Percentiles rank a stretch among this genome's conserved stretches.
Conservation (phyloP, 2,888 invertebrate genomes). For the Andrena marginata region DNA sequence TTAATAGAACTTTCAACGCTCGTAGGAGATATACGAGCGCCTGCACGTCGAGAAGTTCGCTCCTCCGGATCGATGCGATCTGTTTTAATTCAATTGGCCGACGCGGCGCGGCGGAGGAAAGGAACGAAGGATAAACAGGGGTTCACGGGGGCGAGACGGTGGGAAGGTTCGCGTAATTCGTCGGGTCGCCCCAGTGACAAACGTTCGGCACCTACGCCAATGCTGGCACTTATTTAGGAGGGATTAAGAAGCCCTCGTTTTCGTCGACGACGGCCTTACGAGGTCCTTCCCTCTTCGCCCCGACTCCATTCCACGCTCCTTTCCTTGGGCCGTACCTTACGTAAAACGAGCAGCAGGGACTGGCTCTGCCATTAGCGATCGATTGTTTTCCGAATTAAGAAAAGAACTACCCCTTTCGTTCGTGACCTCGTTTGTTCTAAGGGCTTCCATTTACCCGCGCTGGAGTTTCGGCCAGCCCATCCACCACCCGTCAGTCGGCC, state of each 20-base stretch:
- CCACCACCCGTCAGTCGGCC: background rate
- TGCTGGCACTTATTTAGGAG: slow-evolving; percentile 70
- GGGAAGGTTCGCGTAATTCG: slow-evolving; percentile 58
- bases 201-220: slow-evolving; percentile 69
- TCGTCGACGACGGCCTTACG: slow-evolving; percentile 61
- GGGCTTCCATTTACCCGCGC: no score
- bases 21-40: slow-evolving; percentile 58
- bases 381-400: slow-evolving; percentile 49
- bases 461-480: background rate
- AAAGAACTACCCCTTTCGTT: slow-evolving; percentile 10
- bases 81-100: slow-evolving; percentile 73
- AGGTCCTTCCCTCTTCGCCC: slow-evolving; percentile 15
- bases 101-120: slow-evolving; percentile 30
- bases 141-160: background rate
- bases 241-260: slow-evolving; percentile 71
- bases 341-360: slow-evolving; percentile 41
- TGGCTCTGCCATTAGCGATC: slow-evolving; percentile 61
- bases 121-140: slow-evolving; percentile 35
- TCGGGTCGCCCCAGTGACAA: slow-evolving; percentile 66
- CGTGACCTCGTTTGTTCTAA: background rate
- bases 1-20: slow-evolving; percentile 77
- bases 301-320: slow-evolving; percentile 15
- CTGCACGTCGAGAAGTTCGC: slow-evolving; percentile 51
- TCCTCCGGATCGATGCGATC: slow-evolving; percentile 68
- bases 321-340: slow-evolving; percentile 40